Evolutionary conservation across 2,888 invertebrate species (phyloP).

Genomic region (Eilema griseolum): DNA sequence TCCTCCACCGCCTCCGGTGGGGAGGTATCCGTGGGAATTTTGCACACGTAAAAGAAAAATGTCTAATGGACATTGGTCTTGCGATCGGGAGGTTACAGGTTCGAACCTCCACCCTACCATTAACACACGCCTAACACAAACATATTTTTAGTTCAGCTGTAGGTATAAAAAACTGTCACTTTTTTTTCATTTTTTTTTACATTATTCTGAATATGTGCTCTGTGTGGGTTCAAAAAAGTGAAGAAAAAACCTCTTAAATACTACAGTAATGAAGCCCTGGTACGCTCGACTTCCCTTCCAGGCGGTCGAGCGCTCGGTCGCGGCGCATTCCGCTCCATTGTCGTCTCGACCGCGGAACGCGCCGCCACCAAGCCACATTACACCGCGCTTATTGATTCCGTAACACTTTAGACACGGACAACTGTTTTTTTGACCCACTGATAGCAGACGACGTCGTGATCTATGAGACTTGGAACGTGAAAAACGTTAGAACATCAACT

Average conservation of each 20-base stretch:
- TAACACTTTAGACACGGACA: slow-evolving; percentile 61
- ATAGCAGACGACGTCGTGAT: slow-evolving; percentile 49
- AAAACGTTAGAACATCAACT: slow-evolving; percentile 7
- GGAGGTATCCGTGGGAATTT: no score
- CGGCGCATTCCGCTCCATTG: slow-evolving; percentile 73
- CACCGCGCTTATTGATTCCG: slow-evolving; percentile 64
- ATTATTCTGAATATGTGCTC: neutral
- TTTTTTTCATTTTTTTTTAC: neutral
- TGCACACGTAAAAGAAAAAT: no score
- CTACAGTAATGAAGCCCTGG: slow-evolving; percentile 39
- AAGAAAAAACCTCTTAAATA: slow-evolving; percentile 12
- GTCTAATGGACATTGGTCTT: no score
- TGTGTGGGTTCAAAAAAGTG: neutral
- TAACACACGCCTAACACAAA: neutral
- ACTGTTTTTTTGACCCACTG: slow-evolving; percentile 55
- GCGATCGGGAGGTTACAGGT: no score
- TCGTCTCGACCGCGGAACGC: slow-evolving; percentile 55
- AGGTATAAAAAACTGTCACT: no score
- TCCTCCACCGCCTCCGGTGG: no score
- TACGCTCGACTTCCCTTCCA: slow-evolving; percentile 52
- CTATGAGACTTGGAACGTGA: slow-evolving; percentile 49
- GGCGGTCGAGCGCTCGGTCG: slow-evolving; percentile 63
- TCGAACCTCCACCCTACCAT: no score
- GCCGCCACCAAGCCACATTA: slow-evolving; percentile 65
- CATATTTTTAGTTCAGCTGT: neutral